Conservation (phyloP, 2,888 invertebrate genomes). For the Agrochola macilenta region DNA sequence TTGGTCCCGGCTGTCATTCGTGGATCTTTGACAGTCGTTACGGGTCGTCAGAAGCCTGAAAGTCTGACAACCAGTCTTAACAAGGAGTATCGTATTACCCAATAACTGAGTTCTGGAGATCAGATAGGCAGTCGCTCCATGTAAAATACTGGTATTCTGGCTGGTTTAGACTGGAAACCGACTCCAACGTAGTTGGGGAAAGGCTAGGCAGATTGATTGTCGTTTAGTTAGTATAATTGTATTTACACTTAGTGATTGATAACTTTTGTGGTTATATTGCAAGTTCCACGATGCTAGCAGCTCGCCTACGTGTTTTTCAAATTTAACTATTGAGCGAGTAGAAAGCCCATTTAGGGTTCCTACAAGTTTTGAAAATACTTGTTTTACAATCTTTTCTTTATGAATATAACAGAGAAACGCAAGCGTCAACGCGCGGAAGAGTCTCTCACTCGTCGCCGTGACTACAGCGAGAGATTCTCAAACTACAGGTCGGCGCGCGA, state of each 20-base stretch:
- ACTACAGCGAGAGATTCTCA: slow-evolving; percentile 93
- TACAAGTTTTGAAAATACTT: background rate
- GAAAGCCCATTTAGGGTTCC: background rate
- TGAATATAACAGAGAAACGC: slow-evolving; percentile 92
- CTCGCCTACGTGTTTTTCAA: background rate
- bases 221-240: too few relatives aligned
- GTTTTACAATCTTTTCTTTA: background rate
- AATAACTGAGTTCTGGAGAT: too few relatives aligned
- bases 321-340: background rate
- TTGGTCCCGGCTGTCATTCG: too few relatives aligned
- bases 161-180: too few relatives aligned
- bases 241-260: background rate
- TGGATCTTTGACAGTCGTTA: too few relatives aligned
- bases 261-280: background rate
- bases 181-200: too few relatives aligned
- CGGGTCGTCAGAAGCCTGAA: too few relatives aligned
- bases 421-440: slow-evolving; percentile 95
- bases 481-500: slow-evolving; percentile 85
- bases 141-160: too few relatives aligned
- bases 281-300: background rate
- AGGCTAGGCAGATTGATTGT: too few relatives aligned
- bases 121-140: too few relatives aligned
- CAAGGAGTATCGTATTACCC: too few relatives aligned
- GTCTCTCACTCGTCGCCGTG: slow-evolving; percentile 93
- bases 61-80: too few relatives aligned